phyloP scores from a whole-genome alignment of 2,113 vertebrate genomes.

The Camarhynchus parvulus region DNA sequence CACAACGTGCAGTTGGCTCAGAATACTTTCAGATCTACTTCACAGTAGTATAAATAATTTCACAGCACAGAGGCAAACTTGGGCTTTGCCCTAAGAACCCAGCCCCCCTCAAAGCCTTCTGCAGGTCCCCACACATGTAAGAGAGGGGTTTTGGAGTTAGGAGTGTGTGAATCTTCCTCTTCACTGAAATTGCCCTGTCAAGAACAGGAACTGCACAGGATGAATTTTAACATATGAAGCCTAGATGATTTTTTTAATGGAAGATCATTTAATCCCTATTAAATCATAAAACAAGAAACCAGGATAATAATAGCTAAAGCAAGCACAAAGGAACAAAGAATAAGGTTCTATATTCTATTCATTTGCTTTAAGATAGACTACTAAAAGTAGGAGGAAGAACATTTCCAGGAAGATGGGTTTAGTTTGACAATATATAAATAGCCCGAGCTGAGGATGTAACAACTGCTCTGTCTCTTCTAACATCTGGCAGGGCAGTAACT shows the following conservation, averaged over 20 bases:
- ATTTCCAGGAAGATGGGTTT: background rate
- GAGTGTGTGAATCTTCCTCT: background rate
- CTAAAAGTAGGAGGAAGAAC: slow-evolving; percentile 12
- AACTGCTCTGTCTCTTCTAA: slow-evolving; percentile 33
- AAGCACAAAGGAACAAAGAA: background rate
- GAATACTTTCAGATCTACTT: background rate
- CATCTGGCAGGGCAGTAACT: slow-evolving; percentile 45
- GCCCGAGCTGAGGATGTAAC: slow-evolving; percentile 55
- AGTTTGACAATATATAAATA: slow-evolving; percentile 53
- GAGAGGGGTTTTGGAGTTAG: background rate
- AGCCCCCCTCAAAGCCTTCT: background rate
- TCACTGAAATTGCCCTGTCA: background rate
- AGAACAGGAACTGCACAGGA: background rate
- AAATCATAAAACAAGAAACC: background rate
- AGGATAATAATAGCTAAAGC: slow-evolving; percentile 34
- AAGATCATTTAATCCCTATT: background rate
- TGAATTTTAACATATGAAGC: background rate
- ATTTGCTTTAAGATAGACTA: slow-evolving; percentile 29
- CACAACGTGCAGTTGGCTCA: background rate
- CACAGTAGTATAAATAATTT: background rate
- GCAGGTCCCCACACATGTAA: background rate
- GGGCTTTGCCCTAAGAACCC: background rate
- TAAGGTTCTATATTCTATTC: background rate
- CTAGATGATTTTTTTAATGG: background rate
- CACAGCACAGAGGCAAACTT: background rate